Evolutionary conservation across 1,140 invertebrate genomes (phyloP), one percentile per base, ranked within the genome.

Genomic region (Phthorimaea operculella): DNA sequence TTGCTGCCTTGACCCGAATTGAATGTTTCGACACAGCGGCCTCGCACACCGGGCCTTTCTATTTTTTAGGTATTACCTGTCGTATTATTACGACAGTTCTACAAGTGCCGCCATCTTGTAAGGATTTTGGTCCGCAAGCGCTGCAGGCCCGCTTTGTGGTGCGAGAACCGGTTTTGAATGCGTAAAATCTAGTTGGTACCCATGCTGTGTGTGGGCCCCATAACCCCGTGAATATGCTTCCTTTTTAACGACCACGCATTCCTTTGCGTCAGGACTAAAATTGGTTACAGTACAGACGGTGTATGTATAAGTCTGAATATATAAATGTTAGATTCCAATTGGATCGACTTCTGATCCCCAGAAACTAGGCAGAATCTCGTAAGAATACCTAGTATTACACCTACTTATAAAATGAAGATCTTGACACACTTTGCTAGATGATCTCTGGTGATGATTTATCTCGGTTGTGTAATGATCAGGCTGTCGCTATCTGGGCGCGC

Each of bases 21-120:
- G 71, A 74, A 66, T 79, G 70, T 84, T 84, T 84, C 81, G 76
- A 79, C 81, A 84, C 74, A 81, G 66, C 78, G 81, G 74, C 81
- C 81, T 84, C 81, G 81, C 72, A 80, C 74, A 81, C 79, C 79
- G 79, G 81, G 79, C 81, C 81, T 84, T 84, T 84, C 81, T 84
- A 84, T 84, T 84, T 84, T 84, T 84, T 84, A 82, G 79, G 79
- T 72, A 84, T 84, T 84, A 84, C 81, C 77, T 83, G 78, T 81
- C 78, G 76, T 79, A 80, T 83, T 81, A 83, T 81, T 83, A 83
- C 78, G 74, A 80, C 76, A 78, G 70, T 72, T 68, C 62, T 74
- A 73, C 66, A 64, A 72, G 66, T 62, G 68, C 72, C 76, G 76
- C 72, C 77, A 79, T 80, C 70, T 80, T 76, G 62, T 63, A 70